Percentiles rank a stretch among this genome's conserved stretches.
These are phyloP conservation scores for Grus americana DNA, from an alignment of 2,113 vertebrate species.

Conservation along the genomic window DNA sequence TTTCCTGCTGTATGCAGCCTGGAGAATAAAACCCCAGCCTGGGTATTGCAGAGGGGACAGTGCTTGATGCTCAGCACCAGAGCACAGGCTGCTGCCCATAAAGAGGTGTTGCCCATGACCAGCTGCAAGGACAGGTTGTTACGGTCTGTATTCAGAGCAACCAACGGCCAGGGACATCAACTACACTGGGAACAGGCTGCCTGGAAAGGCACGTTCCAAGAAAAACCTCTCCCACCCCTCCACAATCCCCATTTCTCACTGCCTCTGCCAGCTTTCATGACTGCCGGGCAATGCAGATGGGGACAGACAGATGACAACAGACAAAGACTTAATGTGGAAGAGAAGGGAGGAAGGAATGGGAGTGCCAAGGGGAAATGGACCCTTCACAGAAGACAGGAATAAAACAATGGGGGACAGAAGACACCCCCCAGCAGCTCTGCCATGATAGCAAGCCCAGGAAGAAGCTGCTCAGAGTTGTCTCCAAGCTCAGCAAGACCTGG, in stretches of 20 bases:
- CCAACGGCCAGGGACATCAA: not conserved
- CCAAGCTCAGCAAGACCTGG: not conserved
- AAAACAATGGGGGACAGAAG: not conserved
- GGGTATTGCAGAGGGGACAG: not conserved
- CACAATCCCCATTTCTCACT: not conserved
- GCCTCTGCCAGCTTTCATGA: constrained; percentile 7
- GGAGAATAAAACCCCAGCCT: not conserved
- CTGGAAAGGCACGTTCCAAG: not conserved
- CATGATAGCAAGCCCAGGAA: not conserved
- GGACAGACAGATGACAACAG: not conserved
- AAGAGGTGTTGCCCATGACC: not conserved
- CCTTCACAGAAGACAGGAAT: not conserved
- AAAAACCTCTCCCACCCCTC: not conserved
- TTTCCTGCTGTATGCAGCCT: not conserved
- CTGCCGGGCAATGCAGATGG: not conserved
- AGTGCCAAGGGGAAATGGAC: not conserved
- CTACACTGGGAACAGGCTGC: not conserved
- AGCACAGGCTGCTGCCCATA: not conserved
- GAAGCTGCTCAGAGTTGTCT: not conserved
- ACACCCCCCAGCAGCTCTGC: not conserved
- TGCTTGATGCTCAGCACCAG: not conserved
- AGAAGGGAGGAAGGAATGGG: not conserved
- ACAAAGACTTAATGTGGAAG: not conserved
- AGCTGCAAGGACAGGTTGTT: not conserved
- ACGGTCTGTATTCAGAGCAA: not conserved